A percentile compares a stretch with the other conserved stretches of the same genome.
Evolutionary conservation across 2,113 vertebrate genomes (phyloP).

Genomic region (Petroica traversi): DNA sequence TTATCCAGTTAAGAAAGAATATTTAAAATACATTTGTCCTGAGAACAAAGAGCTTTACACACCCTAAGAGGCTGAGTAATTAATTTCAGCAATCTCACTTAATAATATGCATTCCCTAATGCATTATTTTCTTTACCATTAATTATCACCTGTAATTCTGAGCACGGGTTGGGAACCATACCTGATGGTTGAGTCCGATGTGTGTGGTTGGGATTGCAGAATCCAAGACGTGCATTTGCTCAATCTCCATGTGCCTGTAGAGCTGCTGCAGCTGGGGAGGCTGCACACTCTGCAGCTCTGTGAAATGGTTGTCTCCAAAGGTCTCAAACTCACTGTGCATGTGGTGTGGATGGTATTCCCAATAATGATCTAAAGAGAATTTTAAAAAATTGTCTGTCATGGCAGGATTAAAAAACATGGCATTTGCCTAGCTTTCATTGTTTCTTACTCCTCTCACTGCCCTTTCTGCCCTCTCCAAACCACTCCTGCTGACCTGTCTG

Average conservation of each 20-base stretch:
- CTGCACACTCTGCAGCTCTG: conserved; percentile 94
- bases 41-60: neutral
- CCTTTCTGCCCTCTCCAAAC: neutral
- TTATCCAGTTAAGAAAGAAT: neutral
- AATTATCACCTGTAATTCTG: neutral
- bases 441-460: neutral
- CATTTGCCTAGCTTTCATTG: neutral
- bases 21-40: neutral
- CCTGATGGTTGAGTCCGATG: conserved; percentile 76
- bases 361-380: conserved; percentile 83
- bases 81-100: neutral
- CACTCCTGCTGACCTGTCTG: neutral
- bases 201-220: conserved; percentile 78
- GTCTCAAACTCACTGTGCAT: conserved; percentile 88
- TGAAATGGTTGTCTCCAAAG: conserved; percentile 91
- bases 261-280: conserved; percentile 86
- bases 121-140: neutral
- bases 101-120: neutral
- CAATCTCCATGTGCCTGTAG: conserved; percentile 85
- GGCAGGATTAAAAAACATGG: neutral
- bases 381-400: neutral
- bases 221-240: conserved; percentile 87
- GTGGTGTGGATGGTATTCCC: conserved; percentile 88
- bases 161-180: neutral
- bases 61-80: neutral